These are phyloP conservation scores for Lycia hirtaria DNA, from an alignment of 2,888 invertebrate genomes.

Conservation along the genomic window DNA sequence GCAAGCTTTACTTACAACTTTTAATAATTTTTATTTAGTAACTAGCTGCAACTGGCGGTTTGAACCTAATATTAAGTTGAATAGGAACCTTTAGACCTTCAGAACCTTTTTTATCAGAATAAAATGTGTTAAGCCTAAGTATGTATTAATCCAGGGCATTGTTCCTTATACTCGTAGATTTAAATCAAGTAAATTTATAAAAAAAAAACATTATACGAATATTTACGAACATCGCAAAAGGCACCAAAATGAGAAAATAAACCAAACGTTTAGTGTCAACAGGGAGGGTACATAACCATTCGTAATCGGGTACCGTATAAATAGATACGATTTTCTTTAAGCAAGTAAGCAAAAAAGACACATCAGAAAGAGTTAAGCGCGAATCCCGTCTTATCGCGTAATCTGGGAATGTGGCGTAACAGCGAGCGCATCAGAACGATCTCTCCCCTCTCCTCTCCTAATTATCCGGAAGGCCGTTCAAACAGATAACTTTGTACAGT, in stretches of 20 bases:
- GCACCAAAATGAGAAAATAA: neutral
- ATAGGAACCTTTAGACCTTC: too few species aligned
- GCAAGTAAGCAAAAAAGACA: slow-evolving; percentile 62
- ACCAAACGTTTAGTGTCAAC: neutral
- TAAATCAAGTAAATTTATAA: too few species aligned
- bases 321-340: neutral
- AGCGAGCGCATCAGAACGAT: slow-evolving; percentile 66
- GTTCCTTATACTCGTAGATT: too few species aligned
- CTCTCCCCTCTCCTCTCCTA: slow-evolving; percentile 60
- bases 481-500: slow-evolving; percentile 44
- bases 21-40: too few species aligned
- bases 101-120: too few species aligned
- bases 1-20: too few species aligned
- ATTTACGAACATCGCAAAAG: too few species aligned
- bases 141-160: too few species aligned
- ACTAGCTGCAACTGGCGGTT: too few species aligned
- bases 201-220: too few species aligned
- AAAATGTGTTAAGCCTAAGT: too few species aligned
- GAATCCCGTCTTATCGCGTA: slow-evolving; percentile 65
- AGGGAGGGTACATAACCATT: neutral
- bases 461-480: slow-evolving; percentile 59
- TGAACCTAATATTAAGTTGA: too few species aligned
- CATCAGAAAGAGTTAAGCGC: slow-evolving; percentile 67
- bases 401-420: slow-evolving; percentile 67
- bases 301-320: slow-evolving; percentile 4